Evolutionary conservation across 2,113 vertebrate genomes (phyloP), one percentile per base, ranked within the genome.

Genomic region (Haemorhous mexicanus): DNA sequence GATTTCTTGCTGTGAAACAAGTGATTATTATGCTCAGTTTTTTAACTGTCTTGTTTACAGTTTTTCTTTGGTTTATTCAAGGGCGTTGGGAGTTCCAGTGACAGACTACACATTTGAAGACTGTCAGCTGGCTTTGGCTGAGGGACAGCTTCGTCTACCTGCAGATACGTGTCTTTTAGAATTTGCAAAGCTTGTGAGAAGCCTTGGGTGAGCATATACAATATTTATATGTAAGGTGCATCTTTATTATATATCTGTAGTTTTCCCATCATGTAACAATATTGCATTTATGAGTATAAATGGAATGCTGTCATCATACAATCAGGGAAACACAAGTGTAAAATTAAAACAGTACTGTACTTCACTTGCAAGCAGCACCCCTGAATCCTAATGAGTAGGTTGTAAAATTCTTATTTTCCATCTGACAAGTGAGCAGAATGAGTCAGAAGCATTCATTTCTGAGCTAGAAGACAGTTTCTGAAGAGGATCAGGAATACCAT

Each of bases 61-160:
- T 76, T 21, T 87, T 93, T 67, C 33, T 93, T 79, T 90, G 68
- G 9, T 97, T 74, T 94, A 46, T 83, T 62, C 16, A 97, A 99
- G 99, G 96, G 99, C 99, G 0, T 95, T 99, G 94, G 98, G 98
- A n/a, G 97, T 99, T 74, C 97, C 99, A 5, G 98, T 99, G 92
- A 99, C 99, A 8, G 99, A 99, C 96, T 99, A 99, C 94, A 99
- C 99, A 3, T 99, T 99, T 94, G 99, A 99, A 97, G 99, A 99
- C 96, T 99, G 99, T 98, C 99, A 99, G 98, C 98, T 99, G 93
- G 98, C 99, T 93, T 98, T 99, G 98, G 99, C 99, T 19, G 98
- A 99, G 86, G 99, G 99, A 93, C 99, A 99, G 92, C 98, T 99
- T 79, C 98, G 98, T 41, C 98, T 99, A 23, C 99, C 99, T 18